Base-by-base conservation (phyloP, 2,113 vertebrate species). In the Propithecus coquereli region DNA sequence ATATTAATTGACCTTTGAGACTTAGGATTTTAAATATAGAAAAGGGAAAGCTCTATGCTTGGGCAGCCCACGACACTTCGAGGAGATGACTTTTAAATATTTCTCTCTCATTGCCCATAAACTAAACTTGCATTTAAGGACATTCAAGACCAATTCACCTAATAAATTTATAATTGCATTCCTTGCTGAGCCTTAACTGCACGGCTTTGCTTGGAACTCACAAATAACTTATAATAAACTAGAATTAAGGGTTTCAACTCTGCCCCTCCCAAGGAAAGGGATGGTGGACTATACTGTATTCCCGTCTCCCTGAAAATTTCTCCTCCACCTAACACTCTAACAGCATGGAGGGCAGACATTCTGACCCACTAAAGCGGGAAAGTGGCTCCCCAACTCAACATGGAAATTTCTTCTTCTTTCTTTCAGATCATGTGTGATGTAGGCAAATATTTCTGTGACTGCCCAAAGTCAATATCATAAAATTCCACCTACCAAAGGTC, bases 1-100 rank as follows among this genome's bases (percentile, higher is more conserved):
- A 88, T 85, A 90, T 91, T 61, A 95, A 76, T 90, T 95, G 93
- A 82, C 81, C 87, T 88, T 80, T 80, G 74, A 93, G 61, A 65
- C 61, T 70, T 27, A 0, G 18, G 32, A 80, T 87, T 89, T 54
- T 82, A 37, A 74, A 95, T 81, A 59, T 1, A 50, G 59, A 93
- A 95, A 94, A 25, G 22, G 32, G 23, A 85, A 82, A 93, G 45
- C 37, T 94, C 70, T 54, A 66, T 27, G 32, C 30, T 93, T 59
- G 57, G 32, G 47, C 61, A 95, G 77, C 83, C 66, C 73, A 57
- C 6, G 8, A 18, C 61, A 70, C 76, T 85, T 65, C 76, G 74
- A 25, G 71, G 34, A 47, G 54, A 25, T 9, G 0, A 22, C 0
- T 1, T 66, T 91, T 92, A 45, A 79, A 94, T 71, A 18, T 43